A percentile compares a stretch with the other conserved stretches of the same genome.
These are phyloP conservation scores for Drosophila ficusphila DNA, from an alignment of 1,140 invertebrate species.

Conservation along the genomic window DNA sequence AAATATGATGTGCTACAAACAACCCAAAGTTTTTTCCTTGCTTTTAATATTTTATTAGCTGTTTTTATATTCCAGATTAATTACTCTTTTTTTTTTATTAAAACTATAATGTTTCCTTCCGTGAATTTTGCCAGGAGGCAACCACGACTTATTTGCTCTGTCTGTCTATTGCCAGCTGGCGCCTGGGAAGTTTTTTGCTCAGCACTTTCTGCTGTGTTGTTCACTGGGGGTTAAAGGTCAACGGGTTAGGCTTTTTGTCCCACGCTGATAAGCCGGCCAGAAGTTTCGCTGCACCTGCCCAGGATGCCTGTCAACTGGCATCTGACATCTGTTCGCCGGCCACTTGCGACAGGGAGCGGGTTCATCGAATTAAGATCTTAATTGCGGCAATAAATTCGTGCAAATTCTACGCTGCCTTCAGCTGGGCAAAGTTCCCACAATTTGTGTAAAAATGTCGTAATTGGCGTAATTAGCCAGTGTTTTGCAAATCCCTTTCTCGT, in stretches of 20 bases:
- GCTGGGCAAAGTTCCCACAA: conserved; percentile 72
- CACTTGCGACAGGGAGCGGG: conserved; percentile 11
- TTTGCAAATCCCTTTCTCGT: conserved; percentile 37
- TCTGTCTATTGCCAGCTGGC: conserved; percentile 34
- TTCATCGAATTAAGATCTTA: conserved; percentile 77
- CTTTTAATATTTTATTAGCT: no score
- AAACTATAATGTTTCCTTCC: background rate
- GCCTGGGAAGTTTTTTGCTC: conserved; percentile 25
- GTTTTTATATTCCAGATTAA: background rate
- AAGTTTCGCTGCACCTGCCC: conserved; percentile 34
- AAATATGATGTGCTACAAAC: no score
- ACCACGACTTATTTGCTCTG: conserved; percentile 10
- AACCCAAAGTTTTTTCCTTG: no score
- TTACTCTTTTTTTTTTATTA: background rate
- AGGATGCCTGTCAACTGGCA: conserved; percentile 32
- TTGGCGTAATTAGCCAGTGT: conserved; percentile 71
- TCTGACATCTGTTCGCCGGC: conserved; percentile 12
- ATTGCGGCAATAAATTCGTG: conserved; percentile 77
- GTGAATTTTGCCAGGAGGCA: background rate
- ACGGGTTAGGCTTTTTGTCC: conserved; percentile 17
- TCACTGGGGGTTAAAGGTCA: conserved; percentile 39
- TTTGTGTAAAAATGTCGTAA: conserved; percentile 62
- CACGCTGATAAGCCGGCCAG: conserved; percentile 42
- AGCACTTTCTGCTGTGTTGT: conserved; percentile 29
- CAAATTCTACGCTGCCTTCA: conserved; percentile 54